Percentiles rank a stretch among this genome's conserved stretches.
Conservation (phyloP, 2,888 invertebrate species). For the Neria commutata region DNA sequence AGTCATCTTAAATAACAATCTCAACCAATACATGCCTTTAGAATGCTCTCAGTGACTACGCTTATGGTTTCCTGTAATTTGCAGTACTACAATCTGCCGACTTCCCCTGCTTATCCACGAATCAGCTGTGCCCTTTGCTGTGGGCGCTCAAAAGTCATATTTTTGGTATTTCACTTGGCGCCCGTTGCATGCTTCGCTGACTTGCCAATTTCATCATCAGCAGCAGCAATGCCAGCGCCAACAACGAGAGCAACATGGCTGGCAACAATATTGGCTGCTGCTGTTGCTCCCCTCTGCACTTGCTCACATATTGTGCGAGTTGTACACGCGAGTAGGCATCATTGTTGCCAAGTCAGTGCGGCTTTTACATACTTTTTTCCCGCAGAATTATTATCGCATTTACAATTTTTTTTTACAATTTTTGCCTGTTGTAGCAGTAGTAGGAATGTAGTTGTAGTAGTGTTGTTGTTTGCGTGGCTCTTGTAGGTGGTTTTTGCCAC, state of each 20-base stretch:
- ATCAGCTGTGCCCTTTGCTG: background rate
- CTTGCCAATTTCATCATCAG: conserved; percentile 15
- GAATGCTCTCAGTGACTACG: too few relatives aligned
- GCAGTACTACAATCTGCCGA: too few relatives aligned
- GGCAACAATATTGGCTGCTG: background rate
- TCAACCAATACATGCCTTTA: too few relatives aligned
- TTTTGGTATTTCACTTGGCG: background rate
- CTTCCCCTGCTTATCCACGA: too few relatives aligned
- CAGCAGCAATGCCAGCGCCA: background rate
- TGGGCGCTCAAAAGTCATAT: conserved; percentile 7
- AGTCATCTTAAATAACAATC: too few relatives aligned
- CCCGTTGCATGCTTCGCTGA: conserved; percentile 16
- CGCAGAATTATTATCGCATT: background rate
- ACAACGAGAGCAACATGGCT: background rate
- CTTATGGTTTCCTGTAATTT: too few relatives aligned
- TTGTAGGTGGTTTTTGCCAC: background rate
- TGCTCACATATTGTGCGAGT: background rate
- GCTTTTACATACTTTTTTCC: background rate
- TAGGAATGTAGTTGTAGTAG: background rate
- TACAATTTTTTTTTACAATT: background rate
- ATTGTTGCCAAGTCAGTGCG: background rate
- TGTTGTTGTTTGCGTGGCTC: background rate
- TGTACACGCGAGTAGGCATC: background rate
- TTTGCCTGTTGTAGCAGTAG: too few relatives aligned
- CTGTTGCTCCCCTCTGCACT: background rate